Evolutionary conservation across 2,797 vertebrate genomes (phyloP).

Genomic region (Cynodonichthys magdalenae): DNA sequence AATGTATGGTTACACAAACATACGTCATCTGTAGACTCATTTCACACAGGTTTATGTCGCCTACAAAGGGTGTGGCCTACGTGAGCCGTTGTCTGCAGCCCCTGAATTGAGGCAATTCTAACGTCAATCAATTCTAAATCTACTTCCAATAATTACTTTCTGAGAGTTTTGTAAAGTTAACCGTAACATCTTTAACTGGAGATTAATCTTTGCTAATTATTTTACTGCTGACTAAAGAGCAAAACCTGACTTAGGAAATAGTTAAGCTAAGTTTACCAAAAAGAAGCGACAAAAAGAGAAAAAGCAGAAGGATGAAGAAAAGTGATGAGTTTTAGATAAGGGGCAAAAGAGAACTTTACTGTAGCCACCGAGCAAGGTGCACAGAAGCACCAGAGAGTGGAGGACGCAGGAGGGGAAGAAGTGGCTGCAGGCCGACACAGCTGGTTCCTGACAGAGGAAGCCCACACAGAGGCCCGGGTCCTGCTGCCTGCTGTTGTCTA

Average conservation of each 20-base stretch:
- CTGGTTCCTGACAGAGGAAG: constrained; percentile 93
- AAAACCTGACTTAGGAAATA: neutral
- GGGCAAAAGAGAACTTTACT: constrained; percentile 1
- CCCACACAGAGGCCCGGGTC: constrained; percentile 75
- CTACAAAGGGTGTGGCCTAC: too few species aligned
- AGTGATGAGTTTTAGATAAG: constrained; percentile 2
- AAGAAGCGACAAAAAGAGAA: neutral
- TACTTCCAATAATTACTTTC: too few species aligned
- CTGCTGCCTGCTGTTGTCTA: constrained; percentile 57
- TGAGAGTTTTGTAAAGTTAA: too few species aligned
- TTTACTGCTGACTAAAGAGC: neutral
- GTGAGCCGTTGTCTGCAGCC: too few species aligned
- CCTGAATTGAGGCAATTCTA: too few species aligned
- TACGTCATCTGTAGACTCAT: too few species aligned
- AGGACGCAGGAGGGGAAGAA: constrained; percentile 45
- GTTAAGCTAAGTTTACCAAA: neutral
- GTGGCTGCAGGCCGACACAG: constrained; percentile 78
- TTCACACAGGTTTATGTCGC: too few species aligned
- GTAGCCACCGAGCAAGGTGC: constrained; percentile 25
- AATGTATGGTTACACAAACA: too few species aligned
- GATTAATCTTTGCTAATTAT: neutral
- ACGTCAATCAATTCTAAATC: too few species aligned
- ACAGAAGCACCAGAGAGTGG: constrained; percentile 19
- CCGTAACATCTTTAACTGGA: too few species aligned
- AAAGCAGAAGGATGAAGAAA: constrained; percentile 1